Base-by-base conservation (phyloP, 2,888 invertebrate species). In the Ischnura elegans region DNA sequence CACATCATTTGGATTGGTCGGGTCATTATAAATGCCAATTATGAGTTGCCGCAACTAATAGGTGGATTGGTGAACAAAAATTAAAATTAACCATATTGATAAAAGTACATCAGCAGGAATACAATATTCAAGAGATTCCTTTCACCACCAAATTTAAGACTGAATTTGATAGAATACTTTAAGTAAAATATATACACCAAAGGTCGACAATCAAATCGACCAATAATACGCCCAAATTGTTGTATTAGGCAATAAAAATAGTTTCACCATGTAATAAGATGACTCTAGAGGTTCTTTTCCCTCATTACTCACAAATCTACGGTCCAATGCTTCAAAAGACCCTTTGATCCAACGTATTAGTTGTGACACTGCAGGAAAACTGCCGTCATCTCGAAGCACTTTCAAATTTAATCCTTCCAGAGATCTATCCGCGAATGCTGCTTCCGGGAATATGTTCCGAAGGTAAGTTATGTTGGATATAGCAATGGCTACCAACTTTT, bases 291-390 rank as follows among this genome's bases (percentile, higher is more conserved):
- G n/a, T n/a, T n/a, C n/a, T n/a, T n/a, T 51, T 51, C 51, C 16
- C 13, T 51, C 19, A 51, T 6, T 43, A 61, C 90, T 16, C n/a
- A 90, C 90, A 90, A 43, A 90, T 90, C 66, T 90, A 43, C 66
- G 61, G 61, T 90, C 90, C n/a, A 90, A 61, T 8, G 90, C 90
- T 61, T 90, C 90, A 66, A 66, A 90, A 5, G 90, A 90, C 13
- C 90, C 90, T 90, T 90, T 90, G n/a, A 90, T 90, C 90, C 90
- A 90, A n/a, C 43, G 36, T 66, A 90, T 90, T 25, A 90, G 45
- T n/a, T 90, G 90, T 6, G 90, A 61, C 43, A 90, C 90, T 21
- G 90, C 90, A 2, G 90, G 90, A 66, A 66, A 90, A 25, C 55
- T 66, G 42, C 90, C 90, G 21, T 90, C 90, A 90, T 90, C 90